Conservation (phyloP, 2,113 vertebrate genomes). For the pig (Sus scrofa) region T2T-Sscrofa CM000830.6:44161001-44161500, state of each 20-base stretch:
- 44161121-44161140: background rate
- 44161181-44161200: no score
- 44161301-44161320: conserved; percentile 1
- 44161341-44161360: background rate
- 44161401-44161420: background rate
- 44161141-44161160: no score
- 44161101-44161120: conserved; percentile 26
- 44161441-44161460: conserved; percentile 25
- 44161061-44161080: background rate
- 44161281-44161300: conserved; percentile 39
- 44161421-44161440: background rate
- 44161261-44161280: background rate
- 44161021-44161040: background rate
- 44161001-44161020: conserved; percentile 31
- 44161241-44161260: no score
- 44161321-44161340: conserved; percentile 42
- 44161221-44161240: no score
- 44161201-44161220: no score
- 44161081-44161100: background rate
- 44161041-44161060: background rate
- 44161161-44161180: no score
- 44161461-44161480: conserved; percentile 21
- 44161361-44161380: conserved; percentile 8
- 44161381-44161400: background rate
- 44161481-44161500: conserved; percentile 34